Evolutionary conservation across 2,113 vertebrate species (phyloP).

Genomic region (Erythrocebus patas): DNA sequence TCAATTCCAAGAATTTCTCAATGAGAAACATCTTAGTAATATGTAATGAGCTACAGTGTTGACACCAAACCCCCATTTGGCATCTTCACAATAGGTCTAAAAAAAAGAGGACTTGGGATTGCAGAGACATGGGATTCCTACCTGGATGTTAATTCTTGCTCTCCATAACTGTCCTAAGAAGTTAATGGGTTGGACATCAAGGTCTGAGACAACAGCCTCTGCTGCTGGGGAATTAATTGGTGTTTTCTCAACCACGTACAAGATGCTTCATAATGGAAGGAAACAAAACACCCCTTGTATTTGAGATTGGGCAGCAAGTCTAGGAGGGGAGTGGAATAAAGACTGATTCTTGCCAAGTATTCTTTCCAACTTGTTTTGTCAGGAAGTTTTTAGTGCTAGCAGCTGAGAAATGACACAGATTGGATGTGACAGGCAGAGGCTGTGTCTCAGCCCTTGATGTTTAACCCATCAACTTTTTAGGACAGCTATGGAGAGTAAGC

Average conservation of each 20-base stretch:
- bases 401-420: background rate
- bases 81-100: background rate
- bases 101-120: background rate
- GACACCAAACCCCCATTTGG: background rate
- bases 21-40: background rate
- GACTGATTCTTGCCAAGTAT: conserved; percentile 20
- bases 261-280: conserved; percentile 8
- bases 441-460: background rate
- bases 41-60: background rate
- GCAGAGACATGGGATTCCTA: background rate
- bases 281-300: background rate
- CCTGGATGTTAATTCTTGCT: background rate
- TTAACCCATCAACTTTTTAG: background rate
- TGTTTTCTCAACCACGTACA: conserved; percentile 23
- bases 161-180: background rate
- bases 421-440: conserved; percentile 5
- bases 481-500: background rate
- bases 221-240: conserved; percentile 22
- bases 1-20: conserved; percentile 7
- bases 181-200: background rate
- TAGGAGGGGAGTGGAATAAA: background rate
- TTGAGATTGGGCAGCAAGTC: conserved; percentile 6
- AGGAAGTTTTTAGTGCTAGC: background rate
- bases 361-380: conserved; percentile 37
- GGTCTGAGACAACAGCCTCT: background rate